Evolutionary conservation across 2,113 vertebrate species (phyloP).

Genomic region (Brienomyrus longianalis): DNA sequence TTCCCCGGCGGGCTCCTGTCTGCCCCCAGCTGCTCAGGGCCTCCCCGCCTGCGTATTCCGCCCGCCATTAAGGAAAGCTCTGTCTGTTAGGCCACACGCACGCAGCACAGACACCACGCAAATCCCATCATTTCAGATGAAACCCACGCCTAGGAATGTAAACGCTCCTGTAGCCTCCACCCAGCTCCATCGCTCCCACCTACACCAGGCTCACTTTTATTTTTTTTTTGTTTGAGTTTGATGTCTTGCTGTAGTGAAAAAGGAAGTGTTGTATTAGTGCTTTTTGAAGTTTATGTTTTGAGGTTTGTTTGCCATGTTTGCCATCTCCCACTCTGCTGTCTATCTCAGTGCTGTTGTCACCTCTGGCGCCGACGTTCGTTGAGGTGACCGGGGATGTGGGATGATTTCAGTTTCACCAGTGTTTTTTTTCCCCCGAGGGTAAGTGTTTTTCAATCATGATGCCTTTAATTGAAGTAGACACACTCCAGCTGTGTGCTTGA

Average conservation of each 20-base stretch:
- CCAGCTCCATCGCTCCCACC: background rate
- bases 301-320: background rate
- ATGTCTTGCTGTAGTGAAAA: slow-evolving; percentile 14
- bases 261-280: background rate
- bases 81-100: background rate
- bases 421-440: background rate
- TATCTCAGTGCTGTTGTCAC: background rate
- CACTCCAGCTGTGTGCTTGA: slow-evolving; percentile 10
- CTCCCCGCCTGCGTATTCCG: background rate
- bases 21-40: slow-evolving; percentile 20
- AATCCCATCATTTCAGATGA: background rate
- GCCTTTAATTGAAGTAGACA: background rate
- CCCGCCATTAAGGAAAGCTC: background rate
- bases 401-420: background rate
- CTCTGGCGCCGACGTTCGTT: background rate
- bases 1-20: background rate
- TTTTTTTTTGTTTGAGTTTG: slow-evolving; percentile 13
- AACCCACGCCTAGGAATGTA: slow-evolving; percentile 25
- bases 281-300: background rate
- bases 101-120: background rate
- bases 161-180: slow-evolving; percentile 10
- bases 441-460: background rate
- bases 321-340: background rate
- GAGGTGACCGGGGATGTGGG: background rate
- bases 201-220: background rate